Evolutionary conservation across 1,140 invertebrate species (phyloP), one percentile per base, ranked within the genome.

Genomic region (Drosophila lowei): DNA sequence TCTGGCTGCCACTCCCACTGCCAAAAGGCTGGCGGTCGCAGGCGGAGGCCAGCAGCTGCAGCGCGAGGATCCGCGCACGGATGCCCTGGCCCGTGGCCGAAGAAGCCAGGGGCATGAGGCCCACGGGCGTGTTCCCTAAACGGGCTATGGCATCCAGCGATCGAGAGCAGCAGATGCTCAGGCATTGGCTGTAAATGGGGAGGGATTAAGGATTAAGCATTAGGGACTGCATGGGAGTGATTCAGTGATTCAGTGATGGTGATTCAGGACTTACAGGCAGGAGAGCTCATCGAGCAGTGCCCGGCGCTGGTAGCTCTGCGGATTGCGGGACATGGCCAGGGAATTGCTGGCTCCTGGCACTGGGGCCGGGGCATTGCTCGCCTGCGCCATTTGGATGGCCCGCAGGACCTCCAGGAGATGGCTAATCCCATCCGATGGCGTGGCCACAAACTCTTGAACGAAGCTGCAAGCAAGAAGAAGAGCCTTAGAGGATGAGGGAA

Each of bases 211-310:
- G 6, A 18, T 18, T 18, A 18, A 1, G 18, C 1, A 18, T 2
- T 18, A 18, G 1, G 1, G 18, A 18, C 2, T 18, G 18, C 18
- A 2, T 18, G 18, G 18, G 18, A 18, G 1, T 2, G 1, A 2
- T 18, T n/a, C n/a, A n/a, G n/a, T n/a, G n/a, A n/a, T n/a, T n/a
- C n/a, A n/a, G n/a, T n/a, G n/a, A n/a, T n/a, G 23, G 5, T 0
- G 3, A 6, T 30, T 1, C 6, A 1, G 34, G 3, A 92, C 93
- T 92, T 71, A 94, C 89, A 98, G 93, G 91, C 97, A 98, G 56
- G 97, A 96, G 46, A 97, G 93, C 91, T 98, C 97, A 91, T 98
- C 97, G 18, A 97, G 92, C 46, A 98, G 93, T 2, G 96, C 95
- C 60, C 96, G 93, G 8, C 95, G 91, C 73, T 94, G 92, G 18